A percentile compares a stretch with the other conserved stretches of the same genome.
Conservation (phyloP, 2,888 invertebrate genomes). For the Pinctada fucata region DNA sequence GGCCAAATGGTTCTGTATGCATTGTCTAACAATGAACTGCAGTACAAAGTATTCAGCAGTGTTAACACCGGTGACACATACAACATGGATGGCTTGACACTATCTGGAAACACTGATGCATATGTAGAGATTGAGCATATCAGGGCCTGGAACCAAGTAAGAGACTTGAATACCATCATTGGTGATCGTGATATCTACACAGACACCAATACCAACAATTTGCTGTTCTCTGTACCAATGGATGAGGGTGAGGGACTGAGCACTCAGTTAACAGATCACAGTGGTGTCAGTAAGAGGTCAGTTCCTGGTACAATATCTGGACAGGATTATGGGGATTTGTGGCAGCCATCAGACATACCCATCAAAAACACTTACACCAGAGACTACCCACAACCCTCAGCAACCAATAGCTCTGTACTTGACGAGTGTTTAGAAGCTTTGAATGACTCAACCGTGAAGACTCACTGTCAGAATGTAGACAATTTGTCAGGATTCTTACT, state of each 20-base stretch:
- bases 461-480: constrained; percentile 41
- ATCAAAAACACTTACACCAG: constrained; percentile 41
- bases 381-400: not conserved
- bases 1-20: constrained; percentile 36
- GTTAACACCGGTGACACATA: constrained; percentile 1
- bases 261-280: constrained; percentile 37
- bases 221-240: constrained; percentile 44
- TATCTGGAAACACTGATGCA: constrained; percentile 12
- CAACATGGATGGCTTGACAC: constrained; percentile 24
- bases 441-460: constrained; percentile 37
- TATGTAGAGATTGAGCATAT: constrained; percentile 52
- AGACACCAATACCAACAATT: constrained; percentile 28
- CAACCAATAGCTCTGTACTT: constrained; percentile 30
- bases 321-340: constrained; percentile 27
- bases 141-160: constrained; percentile 50
- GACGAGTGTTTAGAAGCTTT: constrained; percentile 40
- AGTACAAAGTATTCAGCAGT: constrained; percentile 28
- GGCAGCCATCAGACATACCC: constrained; percentile 53
- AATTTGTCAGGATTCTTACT: constrained; percentile 51
- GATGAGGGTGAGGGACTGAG: constrained; percentile 56
- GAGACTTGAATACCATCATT: constrained; percentile 42
- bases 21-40: constrained; percentile 32
- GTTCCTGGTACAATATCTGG: constrained; percentile 29
- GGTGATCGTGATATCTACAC: constrained; percentile 45
- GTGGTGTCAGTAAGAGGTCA: constrained; percentile 12